Percentiles rank a stretch among this genome's conserved stretches.
Evolutionary conservation across 2,113 vertebrate species (phyloP).

Genomic region (Glaucomys volans): DNA sequence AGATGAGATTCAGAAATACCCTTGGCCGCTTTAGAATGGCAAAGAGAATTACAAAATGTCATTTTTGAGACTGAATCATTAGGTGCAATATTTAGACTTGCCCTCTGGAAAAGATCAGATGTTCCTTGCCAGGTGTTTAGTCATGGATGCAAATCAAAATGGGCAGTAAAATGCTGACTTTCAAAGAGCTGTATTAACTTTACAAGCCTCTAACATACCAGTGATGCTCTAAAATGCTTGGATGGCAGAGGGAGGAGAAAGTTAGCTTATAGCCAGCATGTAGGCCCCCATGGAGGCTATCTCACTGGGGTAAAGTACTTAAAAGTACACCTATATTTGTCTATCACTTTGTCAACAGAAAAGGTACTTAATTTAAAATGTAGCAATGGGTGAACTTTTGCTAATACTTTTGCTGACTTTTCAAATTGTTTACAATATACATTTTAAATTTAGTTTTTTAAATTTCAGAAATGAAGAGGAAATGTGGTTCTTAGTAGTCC

Average conservation of each 20-base stretch:
- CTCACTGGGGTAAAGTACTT: background rate
- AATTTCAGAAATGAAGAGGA: conserved; percentile 35
- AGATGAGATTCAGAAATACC: conserved; percentile 71
- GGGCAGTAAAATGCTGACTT: conserved; percentile 59
- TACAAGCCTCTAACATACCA: background rate
- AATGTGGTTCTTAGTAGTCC: background rate
- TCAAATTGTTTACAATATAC: background rate
- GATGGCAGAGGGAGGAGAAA: background rate
- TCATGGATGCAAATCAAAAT: conserved; percentile 56
- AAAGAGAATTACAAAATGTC: conserved; percentile 63
- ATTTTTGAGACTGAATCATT: conserved; percentile 61
- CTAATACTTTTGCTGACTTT: conserved; percentile 27
- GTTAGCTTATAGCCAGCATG: background rate
- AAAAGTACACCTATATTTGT: background rate
- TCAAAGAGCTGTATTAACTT: background rate
- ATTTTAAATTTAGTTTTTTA: background rate
- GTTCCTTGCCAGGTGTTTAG: conserved; percentile 50
- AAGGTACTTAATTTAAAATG: background rate
- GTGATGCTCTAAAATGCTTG: background rate
- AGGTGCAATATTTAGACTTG: conserved; percentile 56
- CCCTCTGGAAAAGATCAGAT: conserved; percentile 56
- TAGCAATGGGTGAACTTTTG: background rate
- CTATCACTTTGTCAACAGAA: background rate
- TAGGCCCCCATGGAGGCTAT: background rate
- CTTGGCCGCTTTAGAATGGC: conserved; percentile 60